A percentile compares a stretch with the other conserved stretches of the same genome.
Evolutionary conservation across 2,113 vertebrate species (phyloP).

Genomic region (Guaruba guarouba): DNA sequence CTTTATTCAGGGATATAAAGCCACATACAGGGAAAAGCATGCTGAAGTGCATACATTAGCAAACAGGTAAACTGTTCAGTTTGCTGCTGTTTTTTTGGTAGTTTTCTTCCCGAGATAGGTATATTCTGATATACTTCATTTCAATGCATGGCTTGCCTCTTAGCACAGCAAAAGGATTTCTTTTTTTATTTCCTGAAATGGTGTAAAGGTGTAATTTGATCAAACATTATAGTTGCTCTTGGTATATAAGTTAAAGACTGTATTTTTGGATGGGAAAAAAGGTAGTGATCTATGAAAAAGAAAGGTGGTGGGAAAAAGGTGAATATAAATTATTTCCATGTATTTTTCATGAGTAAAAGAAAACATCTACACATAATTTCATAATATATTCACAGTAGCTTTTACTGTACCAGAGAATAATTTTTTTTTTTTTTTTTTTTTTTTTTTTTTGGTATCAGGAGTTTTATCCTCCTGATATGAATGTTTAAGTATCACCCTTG

Average conservation of each 20-base stretch:
- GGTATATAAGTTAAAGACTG: not conserved
- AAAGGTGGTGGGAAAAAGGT: not conserved
- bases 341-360: not conserved
- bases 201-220: not conserved
- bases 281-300: not conserved
- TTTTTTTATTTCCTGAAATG: not conserved
- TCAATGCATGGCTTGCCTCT: not conserved
- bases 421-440: not conserved
- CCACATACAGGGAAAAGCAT: slow-evolving; percentile 88
- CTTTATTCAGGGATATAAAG: slow-evolving; percentile 93
- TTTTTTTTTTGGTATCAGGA: not conserved
- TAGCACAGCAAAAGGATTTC: not conserved
- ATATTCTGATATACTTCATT: accelerated
- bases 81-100: not conserved
- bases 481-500: not conserved
- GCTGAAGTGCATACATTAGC: slow-evolving; percentile 86
- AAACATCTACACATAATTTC: not conserved
- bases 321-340: accelerated
- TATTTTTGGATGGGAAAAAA: not conserved
- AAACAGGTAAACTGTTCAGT: slow-evolving; percentile 76
- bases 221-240: not conserved
- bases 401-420: not conserved
- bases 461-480: not conserved
- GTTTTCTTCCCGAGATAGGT: not conserved
- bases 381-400: not conserved